These are phyloP conservation scores for Melanaphis sacchari DNA, from an alignment of 1,140 invertebrate species.

Conservation along the genomic window DNA sequence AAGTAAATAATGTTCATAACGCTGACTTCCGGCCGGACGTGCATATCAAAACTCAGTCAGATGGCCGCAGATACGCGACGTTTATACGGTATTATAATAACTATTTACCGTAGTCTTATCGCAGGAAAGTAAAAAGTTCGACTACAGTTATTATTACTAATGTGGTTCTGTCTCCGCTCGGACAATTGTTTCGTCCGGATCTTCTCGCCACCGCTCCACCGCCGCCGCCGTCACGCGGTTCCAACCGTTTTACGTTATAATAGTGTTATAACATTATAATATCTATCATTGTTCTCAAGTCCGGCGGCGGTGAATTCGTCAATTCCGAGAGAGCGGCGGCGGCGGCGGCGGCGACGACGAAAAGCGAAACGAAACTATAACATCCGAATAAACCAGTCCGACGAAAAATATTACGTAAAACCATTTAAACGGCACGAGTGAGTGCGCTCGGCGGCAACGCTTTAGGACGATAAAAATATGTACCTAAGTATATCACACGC, in stretches of 20 bases:
- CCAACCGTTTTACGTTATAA: neutral
- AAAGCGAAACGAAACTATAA: constrained; percentile 11
- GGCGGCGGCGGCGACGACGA: neutral
- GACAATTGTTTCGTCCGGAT: neutral
- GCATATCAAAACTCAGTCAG: neutral
- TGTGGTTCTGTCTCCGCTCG: neutral
- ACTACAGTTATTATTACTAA: neutral
- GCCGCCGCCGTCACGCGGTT: neutral
- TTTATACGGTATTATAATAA: neutral
- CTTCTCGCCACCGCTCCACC: neutral
- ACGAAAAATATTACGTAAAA: neutral
- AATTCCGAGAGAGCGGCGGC: neutral
- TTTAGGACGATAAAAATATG: neutral
- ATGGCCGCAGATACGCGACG: neutral
- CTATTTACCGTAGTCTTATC: neutral
- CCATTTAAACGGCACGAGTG: neutral
- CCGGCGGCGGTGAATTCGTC: constrained; percentile 9
- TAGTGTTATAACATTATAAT: constrained; percentile 4
- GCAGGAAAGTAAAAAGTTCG: neutral
- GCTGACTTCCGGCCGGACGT: neutral
- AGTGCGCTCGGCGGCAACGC: neutral
- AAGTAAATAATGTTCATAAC: no score
- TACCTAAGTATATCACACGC: neutral
- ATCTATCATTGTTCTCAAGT: constrained; percentile 4
- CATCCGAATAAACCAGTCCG: neutral